These are phyloP conservation scores for Pasiphila rectangulata DNA, from an alignment of 2,888 invertebrate genomes.

Conservation along the genomic window DNA sequence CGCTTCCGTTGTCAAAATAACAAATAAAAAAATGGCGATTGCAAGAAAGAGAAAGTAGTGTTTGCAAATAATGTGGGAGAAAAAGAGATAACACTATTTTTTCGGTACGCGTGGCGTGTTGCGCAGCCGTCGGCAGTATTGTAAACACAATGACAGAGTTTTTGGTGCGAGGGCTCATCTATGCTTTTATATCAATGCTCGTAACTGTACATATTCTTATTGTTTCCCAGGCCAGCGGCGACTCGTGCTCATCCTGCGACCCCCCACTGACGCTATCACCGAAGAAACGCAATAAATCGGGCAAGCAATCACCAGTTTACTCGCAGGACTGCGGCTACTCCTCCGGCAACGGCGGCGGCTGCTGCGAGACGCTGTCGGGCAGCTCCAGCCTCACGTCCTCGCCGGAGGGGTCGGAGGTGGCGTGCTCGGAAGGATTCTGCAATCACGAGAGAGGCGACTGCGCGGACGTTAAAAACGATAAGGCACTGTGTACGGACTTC, in stretches of 20 bases:
- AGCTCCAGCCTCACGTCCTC: conserved; percentile 91
- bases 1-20: too few species aligned
- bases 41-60: too few species aligned
- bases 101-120: too few species aligned
- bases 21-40: too few species aligned
- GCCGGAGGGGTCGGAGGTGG: conserved; percentile 94
- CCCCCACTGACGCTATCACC: conserved; percentile 67
- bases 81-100: too few species aligned
- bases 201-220: too few species aligned
- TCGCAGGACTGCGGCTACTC: conserved; percentile 94
- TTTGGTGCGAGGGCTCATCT: too few species aligned
- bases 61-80: too few species aligned
- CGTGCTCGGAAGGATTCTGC: conserved; percentile 93
- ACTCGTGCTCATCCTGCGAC: conserved; percentile 70
- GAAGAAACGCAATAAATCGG: conserved; percentile 71
- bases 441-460: conserved; percentile 84
- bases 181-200: too few species aligned
- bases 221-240: conserved; percentile 43
- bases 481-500: conserved; percentile 72
- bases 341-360: conserved; percentile 89
- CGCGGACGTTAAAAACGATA: conserved; percentile 65
- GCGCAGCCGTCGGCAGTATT: too few species aligned
- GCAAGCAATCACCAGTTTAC: conserved; percentile 83
- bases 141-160: too few species aligned
- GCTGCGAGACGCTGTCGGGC: conserved; percentile 84